These are phyloP conservation scores for Drosophila nr. fundita DNA, from an alignment of 2,888 invertebrate species.

Conservation along the genomic window DNA sequence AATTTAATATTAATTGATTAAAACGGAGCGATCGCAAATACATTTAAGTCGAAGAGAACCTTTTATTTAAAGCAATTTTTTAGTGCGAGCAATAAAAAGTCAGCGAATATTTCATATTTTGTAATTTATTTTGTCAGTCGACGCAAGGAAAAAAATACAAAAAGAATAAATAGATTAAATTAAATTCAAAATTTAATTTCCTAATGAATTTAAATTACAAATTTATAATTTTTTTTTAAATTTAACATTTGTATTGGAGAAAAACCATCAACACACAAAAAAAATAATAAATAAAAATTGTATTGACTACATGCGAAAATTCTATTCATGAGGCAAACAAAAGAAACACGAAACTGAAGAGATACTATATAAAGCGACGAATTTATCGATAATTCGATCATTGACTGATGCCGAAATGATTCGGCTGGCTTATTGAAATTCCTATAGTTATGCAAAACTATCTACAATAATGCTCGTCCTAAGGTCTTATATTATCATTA, in stretches of 20 bases:
- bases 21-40: background rate
- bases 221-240: background rate
- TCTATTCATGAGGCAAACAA: background rate
- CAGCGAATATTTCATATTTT: background rate
- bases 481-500: too few species aligned
- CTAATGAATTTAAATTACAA: background rate
- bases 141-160: background rate
- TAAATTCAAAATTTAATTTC: background rate
- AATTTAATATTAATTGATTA: background rate
- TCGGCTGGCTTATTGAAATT: background rate
- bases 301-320: background rate
- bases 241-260: background rate
- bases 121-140: background rate
- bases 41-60: background rate
- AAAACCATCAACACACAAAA: background rate
- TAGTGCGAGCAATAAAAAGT: background rate
- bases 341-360: background rate
- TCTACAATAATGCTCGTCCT: background rate
- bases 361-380: background rate
- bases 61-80: background rate
- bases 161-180: background rate
- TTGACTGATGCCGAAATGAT: background rate
- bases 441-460: background rate
- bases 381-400: background rate
- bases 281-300: background rate